These are phyloP conservation scores for Drosophila ercepeae DNA, from an alignment of 1,140 invertebrate genomes.

Conservation along the genomic window DNA sequence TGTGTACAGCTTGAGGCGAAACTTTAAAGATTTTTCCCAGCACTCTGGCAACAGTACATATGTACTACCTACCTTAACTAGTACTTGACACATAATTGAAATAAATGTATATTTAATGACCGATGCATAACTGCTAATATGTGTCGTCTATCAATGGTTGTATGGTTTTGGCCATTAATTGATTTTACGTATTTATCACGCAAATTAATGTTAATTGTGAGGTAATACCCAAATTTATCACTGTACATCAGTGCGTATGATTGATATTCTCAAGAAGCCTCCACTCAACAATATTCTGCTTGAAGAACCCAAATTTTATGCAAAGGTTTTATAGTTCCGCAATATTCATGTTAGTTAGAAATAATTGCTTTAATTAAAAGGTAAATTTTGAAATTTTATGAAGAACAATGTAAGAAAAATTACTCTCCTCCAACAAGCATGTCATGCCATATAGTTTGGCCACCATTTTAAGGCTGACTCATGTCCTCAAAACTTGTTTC, in stretches of 20 bases:
- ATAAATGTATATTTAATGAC: conserved; percentile 76
- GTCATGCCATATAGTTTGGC: conserved; percentile 5
- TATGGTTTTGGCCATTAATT: conserved; percentile 51
- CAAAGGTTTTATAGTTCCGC: no score
- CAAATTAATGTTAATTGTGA: conserved; percentile 74
- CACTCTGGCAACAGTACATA: conserved; percentile 2
- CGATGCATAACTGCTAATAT: conserved; percentile 55
- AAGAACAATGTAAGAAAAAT: background rate
- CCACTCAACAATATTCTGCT: background rate
- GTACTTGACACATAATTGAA: conserved; percentile 57
- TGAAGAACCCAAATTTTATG: no score
- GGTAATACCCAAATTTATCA: conserved; percentile 63
- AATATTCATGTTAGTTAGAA: background rate
- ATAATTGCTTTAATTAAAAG: conserved; percentile 47
- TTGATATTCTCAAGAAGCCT: conserved; percentile 14
- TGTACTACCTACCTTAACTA: background rate
- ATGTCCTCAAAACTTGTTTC: no score
- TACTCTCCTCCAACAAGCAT: background rate
- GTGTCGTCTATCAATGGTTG: conserved; percentile 63
- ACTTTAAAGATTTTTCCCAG: conserved; percentile 55
- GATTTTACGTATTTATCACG: conserved; percentile 76
- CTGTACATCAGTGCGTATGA: conserved; percentile 27
- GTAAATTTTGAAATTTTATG: conserved; percentile 7
- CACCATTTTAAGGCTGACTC: no score
- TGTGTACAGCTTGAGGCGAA: conserved; percentile 26